These are phyloP conservation scores for Papilio dardanus DNA, from an alignment of 1,140 invertebrate genomes.

Conservation along the genomic window DNA sequence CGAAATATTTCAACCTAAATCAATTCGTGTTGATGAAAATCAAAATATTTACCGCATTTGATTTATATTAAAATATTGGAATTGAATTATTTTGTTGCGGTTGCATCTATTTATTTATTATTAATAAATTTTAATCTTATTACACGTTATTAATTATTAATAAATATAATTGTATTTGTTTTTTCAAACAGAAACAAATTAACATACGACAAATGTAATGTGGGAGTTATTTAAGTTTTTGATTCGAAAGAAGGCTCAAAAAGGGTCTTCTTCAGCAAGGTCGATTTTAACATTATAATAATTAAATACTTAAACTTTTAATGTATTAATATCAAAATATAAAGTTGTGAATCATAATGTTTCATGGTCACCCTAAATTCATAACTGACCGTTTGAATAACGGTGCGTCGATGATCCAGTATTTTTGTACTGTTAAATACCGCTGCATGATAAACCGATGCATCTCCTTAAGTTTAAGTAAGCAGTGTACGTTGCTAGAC, in stretches of 20 bases:
- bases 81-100: not conserved
- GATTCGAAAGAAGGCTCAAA: no score
- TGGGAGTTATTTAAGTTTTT: no score
- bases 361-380: constrained; percentile 38
- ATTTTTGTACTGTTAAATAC: constrained; percentile 72
- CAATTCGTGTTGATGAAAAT: not conserved
- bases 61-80: not conserved
- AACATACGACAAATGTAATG: no score
- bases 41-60: not conserved
- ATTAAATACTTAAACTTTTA: no score
- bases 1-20: not conserved
- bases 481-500: constrained; percentile 20
- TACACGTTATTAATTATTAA: not conserved
- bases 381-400: constrained; percentile 56
- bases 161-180: not conserved
- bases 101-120: not conserved
- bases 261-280: no score
- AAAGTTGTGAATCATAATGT: not conserved
- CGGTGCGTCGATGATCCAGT: constrained; percentile 61
- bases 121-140: not conserved
- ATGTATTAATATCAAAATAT: no score
- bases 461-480: constrained; percentile 32
- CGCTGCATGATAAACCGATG: constrained; percentile 47
- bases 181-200: no score
- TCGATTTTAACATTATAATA: no score